These are phyloP conservation scores for Dermolepida albohirtum DNA, from an alignment of 2,888 invertebrate genomes.

Conservation along the genomic window DNA sequence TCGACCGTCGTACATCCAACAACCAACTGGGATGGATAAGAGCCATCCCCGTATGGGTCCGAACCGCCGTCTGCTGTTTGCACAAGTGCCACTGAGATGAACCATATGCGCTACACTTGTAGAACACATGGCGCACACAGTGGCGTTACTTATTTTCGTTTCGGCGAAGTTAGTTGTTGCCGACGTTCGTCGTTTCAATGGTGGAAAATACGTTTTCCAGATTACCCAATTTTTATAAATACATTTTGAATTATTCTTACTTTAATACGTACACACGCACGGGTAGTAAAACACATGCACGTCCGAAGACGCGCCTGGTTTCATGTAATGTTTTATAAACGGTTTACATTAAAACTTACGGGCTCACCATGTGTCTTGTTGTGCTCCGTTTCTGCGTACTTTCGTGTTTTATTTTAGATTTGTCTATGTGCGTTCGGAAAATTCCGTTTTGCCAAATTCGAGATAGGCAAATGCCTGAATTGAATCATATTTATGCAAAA, in stretches of 20 bases:
- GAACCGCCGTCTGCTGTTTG: conserved; percentile 52
- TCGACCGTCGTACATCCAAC: conserved; percentile 17
- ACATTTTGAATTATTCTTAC: conserved; percentile 20
- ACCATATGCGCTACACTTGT: conserved; percentile 53
- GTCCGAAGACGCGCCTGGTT: no score
- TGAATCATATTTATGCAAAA: no score
- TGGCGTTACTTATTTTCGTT: conserved; percentile 45
- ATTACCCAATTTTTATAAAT: conserved; percentile 40
- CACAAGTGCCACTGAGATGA: conserved; percentile 54
- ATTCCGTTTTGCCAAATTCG: no score
- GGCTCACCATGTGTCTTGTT: conserved; percentile 41
- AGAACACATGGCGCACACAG: conserved; percentile 50
- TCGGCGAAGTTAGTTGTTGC: conserved; percentile 4
- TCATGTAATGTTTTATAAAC: conserved; percentile 26
- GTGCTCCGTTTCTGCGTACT: conserved; percentile 17
- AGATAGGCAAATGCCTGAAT: no score
- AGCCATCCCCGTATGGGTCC: conserved; percentile 49
- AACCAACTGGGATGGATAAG: conserved; percentile 51
- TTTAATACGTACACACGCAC: conserved; percentile 18
- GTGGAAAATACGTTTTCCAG: conserved; percentile 42
- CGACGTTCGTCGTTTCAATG: neutral
- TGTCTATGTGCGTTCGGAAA: neutral
- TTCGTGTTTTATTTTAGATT: conserved; percentile 37
- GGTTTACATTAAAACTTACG: conserved; percentile 39
- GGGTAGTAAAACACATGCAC: neutral